A percentile compares a stretch with the other conserved stretches of the same genome.
phyloP scores from a whole-genome alignment of 2,113 vertebrate genomes.

The Sinocyclocheilus rhinocerous region DNA sequence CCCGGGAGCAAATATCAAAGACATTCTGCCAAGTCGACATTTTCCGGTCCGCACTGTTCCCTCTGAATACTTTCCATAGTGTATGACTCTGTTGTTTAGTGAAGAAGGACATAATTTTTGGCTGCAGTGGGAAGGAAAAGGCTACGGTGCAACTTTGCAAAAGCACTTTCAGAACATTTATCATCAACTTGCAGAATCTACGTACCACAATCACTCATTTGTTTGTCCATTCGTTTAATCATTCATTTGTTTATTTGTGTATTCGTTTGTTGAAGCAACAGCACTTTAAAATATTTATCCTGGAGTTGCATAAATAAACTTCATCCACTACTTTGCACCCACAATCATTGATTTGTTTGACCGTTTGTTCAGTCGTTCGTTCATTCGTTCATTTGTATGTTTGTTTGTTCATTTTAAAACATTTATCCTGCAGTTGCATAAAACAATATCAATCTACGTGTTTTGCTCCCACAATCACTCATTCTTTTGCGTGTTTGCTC shows the following conservation, averaged over 20 bases:
- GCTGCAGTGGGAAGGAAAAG: neutral
- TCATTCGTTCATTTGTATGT: neutral
- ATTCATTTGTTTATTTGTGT: neutral
- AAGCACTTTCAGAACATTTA: constrained; percentile 15
- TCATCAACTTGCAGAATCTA: constrained; percentile 3
- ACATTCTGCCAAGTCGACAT: constrained; percentile 40
- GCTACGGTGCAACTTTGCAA: constrained; percentile 15
- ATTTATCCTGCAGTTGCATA: neutral
- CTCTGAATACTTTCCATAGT: constrained; percentile 23
- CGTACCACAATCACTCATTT: neutral
- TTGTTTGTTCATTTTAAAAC: neutral
- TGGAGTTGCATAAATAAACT: neutral
- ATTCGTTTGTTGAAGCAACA: neutral
- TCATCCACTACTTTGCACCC: neutral
- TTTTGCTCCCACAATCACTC: neutral
- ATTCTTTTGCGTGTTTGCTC: neutral
- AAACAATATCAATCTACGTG: neutral
- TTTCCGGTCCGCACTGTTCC: constrained; percentile 25
- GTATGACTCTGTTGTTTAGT: constrained; percentile 22
- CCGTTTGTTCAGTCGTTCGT: neutral
- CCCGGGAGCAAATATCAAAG: constrained; percentile 47
- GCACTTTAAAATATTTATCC: neutral
- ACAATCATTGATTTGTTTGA: neutral
- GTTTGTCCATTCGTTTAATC: neutral
- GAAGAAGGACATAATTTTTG: constrained; percentile 20